phyloP scores from a whole-genome alignment of 2,888 invertebrate species.

The Mesochorus sp. region DNA sequence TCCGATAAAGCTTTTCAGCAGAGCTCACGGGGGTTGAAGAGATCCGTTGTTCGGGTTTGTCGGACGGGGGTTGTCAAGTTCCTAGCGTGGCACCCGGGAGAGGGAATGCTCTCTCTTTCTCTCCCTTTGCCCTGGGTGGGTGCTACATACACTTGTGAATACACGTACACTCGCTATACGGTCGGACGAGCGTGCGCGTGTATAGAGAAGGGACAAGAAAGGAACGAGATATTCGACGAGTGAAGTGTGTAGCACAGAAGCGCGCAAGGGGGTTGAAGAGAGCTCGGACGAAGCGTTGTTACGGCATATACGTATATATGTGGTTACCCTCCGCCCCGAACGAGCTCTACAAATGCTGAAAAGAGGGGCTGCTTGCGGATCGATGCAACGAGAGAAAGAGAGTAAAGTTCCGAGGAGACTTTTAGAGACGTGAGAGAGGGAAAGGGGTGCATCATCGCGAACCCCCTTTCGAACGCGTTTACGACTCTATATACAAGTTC shows the following conservation, averaged over 20 bases:
- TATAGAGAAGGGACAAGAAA: conserved; percentile 14
- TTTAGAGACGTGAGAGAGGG: not conserved
- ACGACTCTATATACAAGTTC: conserved; percentile 38
- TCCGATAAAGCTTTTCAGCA: conserved; percentile 53
- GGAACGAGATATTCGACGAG: conserved; percentile 23
- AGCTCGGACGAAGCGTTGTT: conserved; percentile 48
- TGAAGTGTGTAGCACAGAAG: not conserved
- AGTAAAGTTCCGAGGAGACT: conserved; percentile 26
- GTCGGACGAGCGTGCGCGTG: conserved; percentile 50
- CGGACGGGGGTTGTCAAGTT: conserved; percentile 56
- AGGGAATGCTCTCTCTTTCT: conserved; percentile 1
- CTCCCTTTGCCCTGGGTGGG: not conserved
- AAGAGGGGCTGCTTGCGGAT: conserved; percentile 54
- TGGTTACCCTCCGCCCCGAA: conserved; percentile 4
- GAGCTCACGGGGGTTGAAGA: not conserved
- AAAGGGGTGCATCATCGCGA: conserved; percentile 38
- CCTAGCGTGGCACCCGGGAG: conserved; percentile 44
- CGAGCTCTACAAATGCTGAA: conserved; percentile 28
- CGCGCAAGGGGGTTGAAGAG: conserved; percentile 12
- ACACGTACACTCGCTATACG: not conserved
- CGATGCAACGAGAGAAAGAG: conserved; percentile 58
- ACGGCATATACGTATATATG: not conserved
- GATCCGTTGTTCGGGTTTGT: conserved; percentile 37
- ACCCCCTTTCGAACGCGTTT: conserved; percentile 38
- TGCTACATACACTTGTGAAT: conserved; percentile 5